These are phyloP conservation scores for Drosophila lutescens DNA, from an alignment of 2,888 invertebrate species.

Conservation along the genomic window DNA sequence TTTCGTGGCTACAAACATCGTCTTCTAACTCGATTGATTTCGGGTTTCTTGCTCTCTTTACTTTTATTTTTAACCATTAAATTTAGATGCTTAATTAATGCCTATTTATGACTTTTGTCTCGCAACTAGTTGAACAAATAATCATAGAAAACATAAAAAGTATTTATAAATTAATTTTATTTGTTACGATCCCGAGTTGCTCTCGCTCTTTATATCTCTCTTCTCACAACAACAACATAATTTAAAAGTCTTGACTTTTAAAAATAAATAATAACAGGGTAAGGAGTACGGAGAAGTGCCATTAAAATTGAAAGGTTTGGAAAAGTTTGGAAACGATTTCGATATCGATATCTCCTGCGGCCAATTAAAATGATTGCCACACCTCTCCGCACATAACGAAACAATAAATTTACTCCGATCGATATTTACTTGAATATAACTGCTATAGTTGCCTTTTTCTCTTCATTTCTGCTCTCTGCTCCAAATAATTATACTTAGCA, in stretches of 20 bases:
- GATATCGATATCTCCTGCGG: conserved; percentile 9
- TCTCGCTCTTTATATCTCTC: conserved; percentile 26
- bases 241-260: conserved; percentile 34
- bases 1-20: conserved; percentile 50
- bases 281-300: conserved; percentile 22
- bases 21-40: conserved; percentile 42
- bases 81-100: conserved; percentile 59
- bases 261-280: conserved; percentile 47
- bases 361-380: conserved; percentile 29
- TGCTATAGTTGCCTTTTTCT: conserved; percentile 40
- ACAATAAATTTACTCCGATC: conserved; percentile 64
- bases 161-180: conserved; percentile 64
- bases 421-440: conserved; percentile 64
- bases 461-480: conserved; percentile 19
- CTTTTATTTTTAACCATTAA: conserved; percentile 40
- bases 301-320: conserved; percentile 48
- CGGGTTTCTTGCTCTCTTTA: conserved; percentile 33
- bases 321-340: conserved; percentile 44
- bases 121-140: conserved; percentile 73
- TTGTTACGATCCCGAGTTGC: conserved; percentile 43
- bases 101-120: conserved; percentile 76
- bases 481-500: conserved; percentile 63
- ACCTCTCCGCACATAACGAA: conserved; percentile 37
- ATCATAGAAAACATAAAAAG: conserved; percentile 66
- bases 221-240: conserved; percentile 44